These are phyloP conservation scores for Mobula birostris DNA, from an alignment of 2,113 vertebrate genomes.

Conservation along the genomic window DNA sequence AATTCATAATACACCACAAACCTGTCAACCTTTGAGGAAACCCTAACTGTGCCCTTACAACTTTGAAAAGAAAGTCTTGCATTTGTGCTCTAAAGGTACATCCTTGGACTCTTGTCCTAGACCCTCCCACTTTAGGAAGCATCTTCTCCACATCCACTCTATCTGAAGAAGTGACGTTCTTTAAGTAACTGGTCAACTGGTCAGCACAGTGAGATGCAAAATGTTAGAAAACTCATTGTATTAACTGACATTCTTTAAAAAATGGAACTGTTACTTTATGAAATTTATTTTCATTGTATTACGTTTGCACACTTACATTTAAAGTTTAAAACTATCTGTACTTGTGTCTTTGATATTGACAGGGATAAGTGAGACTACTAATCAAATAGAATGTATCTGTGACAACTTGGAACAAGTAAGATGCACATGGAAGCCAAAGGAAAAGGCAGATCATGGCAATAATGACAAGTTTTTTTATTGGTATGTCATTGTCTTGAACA, in stretches of 20 bases:
- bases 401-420: background rate
- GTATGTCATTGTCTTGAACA: background rate
- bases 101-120: no score
- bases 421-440: background rate
- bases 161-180: no score
- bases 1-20: no score
- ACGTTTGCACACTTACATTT: background rate
- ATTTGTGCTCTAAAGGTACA: no score
- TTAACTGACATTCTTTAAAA: background rate
- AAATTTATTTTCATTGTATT: background rate
- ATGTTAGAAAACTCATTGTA: background rate
- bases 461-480: background rate
- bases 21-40: no score
- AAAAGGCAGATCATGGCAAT: background rate
- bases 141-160: no score
- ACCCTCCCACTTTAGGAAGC: no score
- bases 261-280: background rate
- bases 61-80: no score
- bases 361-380: background rate
- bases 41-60: no score
- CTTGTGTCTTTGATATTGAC: background rate
- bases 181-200: no score
- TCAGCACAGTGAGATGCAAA: no score
- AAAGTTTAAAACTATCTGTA: background rate
- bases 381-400: background rate